phyloP scores from a whole-genome alignment of 2,888 invertebrate species.

The Drosophila ustulata region DNA sequence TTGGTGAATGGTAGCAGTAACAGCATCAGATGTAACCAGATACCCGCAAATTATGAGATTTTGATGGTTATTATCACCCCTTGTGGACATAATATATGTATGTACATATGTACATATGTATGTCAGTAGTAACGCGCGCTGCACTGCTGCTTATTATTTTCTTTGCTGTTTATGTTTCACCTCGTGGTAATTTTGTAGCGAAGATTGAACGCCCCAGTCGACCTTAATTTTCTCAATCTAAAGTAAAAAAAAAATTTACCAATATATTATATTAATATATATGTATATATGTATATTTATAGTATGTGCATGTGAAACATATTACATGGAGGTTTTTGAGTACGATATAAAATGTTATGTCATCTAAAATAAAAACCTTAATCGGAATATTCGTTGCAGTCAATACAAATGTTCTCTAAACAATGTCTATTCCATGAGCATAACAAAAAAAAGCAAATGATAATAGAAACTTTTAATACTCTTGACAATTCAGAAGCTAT shows the following conservation, averaged over 20 bases:
- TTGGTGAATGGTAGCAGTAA: constrained; percentile 25
- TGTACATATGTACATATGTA: background rate
- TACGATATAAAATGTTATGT: too few species aligned
- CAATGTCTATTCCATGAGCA: background rate
- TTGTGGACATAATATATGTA: background rate
- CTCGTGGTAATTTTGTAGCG: too few species aligned
- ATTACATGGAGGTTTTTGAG: too few species aligned
- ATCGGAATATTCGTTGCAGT: background rate
- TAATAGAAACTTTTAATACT: constrained; percentile 14
- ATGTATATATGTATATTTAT: too few species aligned
- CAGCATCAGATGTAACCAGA: constrained; percentile 62
- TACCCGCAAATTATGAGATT: constrained; percentile 70
- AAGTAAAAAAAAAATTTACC: too few species aligned
- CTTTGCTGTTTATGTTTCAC: too few species aligned
- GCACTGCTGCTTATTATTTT: background rate
- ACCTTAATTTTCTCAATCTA: too few species aligned
- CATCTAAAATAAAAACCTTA: too few species aligned
- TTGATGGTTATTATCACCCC: constrained; percentile 55
- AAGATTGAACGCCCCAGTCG: too few species aligned
- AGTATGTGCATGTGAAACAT: too few species aligned
- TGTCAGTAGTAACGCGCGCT: background rate
- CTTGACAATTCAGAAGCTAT: background rate
- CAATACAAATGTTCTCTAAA: background rate
- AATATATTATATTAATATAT: too few species aligned
- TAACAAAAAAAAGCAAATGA: background rate